Percentiles rank a stretch among this genome's conserved stretches.
Evolutionary conservation across 1,140 invertebrate genomes (phyloP).

Genomic region (Eriocheir sinensis): DNA sequence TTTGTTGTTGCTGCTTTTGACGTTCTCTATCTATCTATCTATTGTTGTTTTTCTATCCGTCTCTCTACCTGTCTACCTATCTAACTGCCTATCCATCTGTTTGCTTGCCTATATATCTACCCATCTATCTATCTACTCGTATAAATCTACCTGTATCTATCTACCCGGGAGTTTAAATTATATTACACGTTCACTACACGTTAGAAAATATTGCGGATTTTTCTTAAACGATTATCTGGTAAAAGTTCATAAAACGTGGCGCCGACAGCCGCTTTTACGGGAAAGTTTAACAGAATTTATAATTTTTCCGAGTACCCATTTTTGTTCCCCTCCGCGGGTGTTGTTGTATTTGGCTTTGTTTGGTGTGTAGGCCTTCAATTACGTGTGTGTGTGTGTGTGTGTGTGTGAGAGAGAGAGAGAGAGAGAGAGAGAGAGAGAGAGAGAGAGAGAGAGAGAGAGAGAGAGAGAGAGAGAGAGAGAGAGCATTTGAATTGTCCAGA

Average conservation of each 20-base stretch:
- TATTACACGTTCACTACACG: background rate
- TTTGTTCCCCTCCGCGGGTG: background rate
- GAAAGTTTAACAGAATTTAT: background rate
- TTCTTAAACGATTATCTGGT: background rate
- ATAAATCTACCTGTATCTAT: background rate
- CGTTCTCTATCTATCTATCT: too few species aligned
- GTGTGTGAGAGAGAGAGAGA: background rate
- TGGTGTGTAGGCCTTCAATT: background rate
- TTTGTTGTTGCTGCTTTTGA: too few species aligned
- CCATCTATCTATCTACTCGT: background rate
- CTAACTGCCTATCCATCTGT: too few species aligned
- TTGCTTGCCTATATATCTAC: background rate
- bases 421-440: conserved; percentile 11
- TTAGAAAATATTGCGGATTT: background rate
- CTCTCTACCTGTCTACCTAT: too few species aligned
- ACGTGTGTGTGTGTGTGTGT: background rate
- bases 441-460: conserved; percentile 7
- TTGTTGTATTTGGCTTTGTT: background rate
- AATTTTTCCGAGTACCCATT: background rate
- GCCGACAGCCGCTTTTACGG: background rate
- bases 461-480: conserved; percentile 1
- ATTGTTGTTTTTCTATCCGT: too few species aligned
- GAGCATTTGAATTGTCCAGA: too few species aligned
- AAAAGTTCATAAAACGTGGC: background rate
- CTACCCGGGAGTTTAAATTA: background rate